Conservation (phyloP, 2,888 invertebrate genomes). For the Coelinius sp. region DNA sequence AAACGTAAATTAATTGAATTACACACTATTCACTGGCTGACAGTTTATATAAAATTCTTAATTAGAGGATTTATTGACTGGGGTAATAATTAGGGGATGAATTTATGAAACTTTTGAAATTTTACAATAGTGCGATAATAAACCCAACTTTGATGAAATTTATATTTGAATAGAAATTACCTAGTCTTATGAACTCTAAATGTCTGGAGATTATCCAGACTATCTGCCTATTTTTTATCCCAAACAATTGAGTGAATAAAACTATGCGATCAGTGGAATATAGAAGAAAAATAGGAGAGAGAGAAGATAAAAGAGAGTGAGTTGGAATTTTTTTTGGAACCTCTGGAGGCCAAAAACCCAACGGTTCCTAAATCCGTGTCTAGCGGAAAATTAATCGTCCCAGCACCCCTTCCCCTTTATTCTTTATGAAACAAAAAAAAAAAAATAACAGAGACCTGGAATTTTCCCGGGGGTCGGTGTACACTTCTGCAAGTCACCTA, state of each 20-base stretch:
- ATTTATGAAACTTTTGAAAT: not conserved
- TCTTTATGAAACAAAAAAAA: too few relatives aligned
- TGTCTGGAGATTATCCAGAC: not conserved
- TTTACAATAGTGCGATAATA: not conserved
- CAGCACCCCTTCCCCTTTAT: constrained; percentile 26
- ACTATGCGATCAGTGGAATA: not conserved
- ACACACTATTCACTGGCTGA: not conserved
- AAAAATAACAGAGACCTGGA: not conserved
- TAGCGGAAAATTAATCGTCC: constrained; percentile 58
- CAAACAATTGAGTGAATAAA: too few relatives aligned
- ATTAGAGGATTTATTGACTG: not conserved
- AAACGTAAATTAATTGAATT: not conserved
- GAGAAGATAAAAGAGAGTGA: constrained; percentile 2
- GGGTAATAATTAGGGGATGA: not conserved
- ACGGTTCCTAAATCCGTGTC: constrained; percentile 50
- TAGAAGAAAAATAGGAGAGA: not conserved
- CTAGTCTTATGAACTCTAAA: not conserved
- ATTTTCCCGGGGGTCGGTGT: constrained; percentile 17
- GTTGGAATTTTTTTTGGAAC: not conserved
- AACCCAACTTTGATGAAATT: not conserved
- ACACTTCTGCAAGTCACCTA: constrained; percentile 33
- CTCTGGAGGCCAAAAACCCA: constrained; percentile 2
- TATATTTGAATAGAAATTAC: not conserved
- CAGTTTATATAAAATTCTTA: constrained; percentile 2
- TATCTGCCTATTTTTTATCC: not conserved